Conservation (phyloP, 2,113 vertebrate genomes). For the Micromys minutus region DNA sequence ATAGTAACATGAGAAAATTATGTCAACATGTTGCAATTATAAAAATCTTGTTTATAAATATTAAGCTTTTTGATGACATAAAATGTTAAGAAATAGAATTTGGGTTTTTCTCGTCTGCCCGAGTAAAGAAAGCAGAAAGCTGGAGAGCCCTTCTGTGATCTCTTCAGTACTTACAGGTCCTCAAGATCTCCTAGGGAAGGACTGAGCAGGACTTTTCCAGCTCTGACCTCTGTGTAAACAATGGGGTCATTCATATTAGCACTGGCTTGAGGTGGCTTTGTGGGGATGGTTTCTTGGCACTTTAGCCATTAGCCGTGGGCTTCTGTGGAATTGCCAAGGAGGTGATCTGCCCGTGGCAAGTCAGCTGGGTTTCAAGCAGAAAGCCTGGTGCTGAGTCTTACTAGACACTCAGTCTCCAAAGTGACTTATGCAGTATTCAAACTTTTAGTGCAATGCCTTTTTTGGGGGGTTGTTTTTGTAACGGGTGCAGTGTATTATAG, state of each 20-base stretch:
- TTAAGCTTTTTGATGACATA: conserved; percentile 60
- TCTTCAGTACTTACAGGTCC: conserved; percentile 29
- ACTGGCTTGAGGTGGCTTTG: conserved; percentile 10
- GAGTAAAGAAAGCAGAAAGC: conserved; percentile 52
- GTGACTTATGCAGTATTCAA: conserved; percentile 68
- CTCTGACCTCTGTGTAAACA: conserved; percentile 35
- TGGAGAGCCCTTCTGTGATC: conserved; percentile 51
- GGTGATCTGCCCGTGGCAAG: not conserved
- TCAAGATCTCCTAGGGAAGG: conserved; percentile 53
- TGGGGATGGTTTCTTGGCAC: conserved; percentile 25
- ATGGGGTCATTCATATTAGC: conserved; percentile 3
- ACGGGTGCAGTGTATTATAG: conserved; percentile 70
- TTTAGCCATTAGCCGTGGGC: not conserved
- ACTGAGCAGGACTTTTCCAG: conserved; percentile 42
- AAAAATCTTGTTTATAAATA: conserved; percentile 53
- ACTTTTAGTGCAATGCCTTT: conserved; percentile 59
- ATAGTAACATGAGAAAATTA: conserved; percentile 27
- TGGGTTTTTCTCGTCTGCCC: conserved; percentile 41
- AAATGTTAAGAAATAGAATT: conserved; percentile 51
- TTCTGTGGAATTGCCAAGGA: conserved; percentile 46
- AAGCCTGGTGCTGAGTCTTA: not conserved
- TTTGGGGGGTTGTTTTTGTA: conserved; percentile 55
- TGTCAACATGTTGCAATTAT: conserved; percentile 46
- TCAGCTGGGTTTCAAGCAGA: not conserved
- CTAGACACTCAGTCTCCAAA: not conserved